Conservation (phyloP, 30 jellyfish, hydroid and myxozoan species). For the Hydra vulgaris region DNA sequence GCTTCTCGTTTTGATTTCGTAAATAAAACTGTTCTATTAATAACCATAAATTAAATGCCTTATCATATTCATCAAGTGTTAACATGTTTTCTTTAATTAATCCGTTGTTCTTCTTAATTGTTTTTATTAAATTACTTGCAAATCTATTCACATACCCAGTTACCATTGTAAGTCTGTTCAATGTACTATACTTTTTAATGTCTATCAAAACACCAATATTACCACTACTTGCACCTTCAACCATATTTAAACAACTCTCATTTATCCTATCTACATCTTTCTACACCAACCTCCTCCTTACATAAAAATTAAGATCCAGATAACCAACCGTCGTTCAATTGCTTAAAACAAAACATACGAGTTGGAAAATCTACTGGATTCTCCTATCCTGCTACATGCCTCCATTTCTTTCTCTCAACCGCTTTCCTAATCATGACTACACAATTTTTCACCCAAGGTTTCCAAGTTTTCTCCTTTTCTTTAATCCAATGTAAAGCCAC, state of each 20-base stretch:
- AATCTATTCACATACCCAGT: no score
- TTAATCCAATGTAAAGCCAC: constrained; percentile 58
- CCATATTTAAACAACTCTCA: neutral
- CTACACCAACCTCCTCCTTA: neutral
- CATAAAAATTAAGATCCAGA: constrained; percentile 19
- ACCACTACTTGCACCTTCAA: neutral
- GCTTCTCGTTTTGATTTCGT: neutral
- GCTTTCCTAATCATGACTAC: constrained; percentile 20
- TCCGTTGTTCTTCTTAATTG: no score
- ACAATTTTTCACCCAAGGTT: constrained; percentile 26
- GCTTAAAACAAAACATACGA: neutral
- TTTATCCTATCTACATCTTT: neutral
- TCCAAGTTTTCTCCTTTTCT: constrained; percentile 39
- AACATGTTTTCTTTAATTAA: no score
- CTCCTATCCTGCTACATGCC: constrained; percentile 21
- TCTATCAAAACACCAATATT: neutral
- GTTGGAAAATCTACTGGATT: constrained; percentile 44
- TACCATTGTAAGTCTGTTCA: no score
- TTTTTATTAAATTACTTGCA: no score
- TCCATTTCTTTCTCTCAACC: constrained; percentile 37
- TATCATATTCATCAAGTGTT: no score
- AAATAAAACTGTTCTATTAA: neutral
- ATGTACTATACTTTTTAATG: no score
- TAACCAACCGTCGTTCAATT: constrained; percentile 16
- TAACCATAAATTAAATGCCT: constrained; percentile 8